Evolutionary conservation across 2,113 vertebrate genomes (phyloP).

Genomic region (Oplegnathus fasciatus): DNA sequence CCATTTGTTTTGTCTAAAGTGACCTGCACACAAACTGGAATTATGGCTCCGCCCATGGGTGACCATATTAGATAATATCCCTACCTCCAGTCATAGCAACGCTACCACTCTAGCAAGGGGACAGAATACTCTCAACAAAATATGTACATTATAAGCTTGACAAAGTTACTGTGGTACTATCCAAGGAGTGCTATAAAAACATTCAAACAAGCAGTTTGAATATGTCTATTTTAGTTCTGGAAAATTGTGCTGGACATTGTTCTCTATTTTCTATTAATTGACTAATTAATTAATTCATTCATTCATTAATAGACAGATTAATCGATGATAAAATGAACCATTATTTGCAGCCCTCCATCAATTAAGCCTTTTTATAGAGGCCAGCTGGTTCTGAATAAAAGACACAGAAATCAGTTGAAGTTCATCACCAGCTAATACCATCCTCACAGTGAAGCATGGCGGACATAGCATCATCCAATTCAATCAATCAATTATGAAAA

Average conservation of each 20-base stretch:
- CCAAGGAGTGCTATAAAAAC: background rate
- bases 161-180: background rate
- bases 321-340: background rate
- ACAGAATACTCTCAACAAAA: background rate
- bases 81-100: background rate
- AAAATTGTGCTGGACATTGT: background rate
- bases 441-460: background rate
- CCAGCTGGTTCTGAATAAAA: background rate
- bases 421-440: background rate
- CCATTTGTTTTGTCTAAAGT: conserved; percentile 2
- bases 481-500: too few relatives aligned
- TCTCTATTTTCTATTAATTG: background rate
- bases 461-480: background rate
- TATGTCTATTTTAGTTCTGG: background rate
- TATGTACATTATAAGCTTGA: background rate
- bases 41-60: conserved; percentile 1
- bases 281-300: too few relatives aligned
- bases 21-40: background rate
- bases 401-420: background rate
- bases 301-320: background rate
- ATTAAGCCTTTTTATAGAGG: background rate
- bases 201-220: background rate
- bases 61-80: background rate
- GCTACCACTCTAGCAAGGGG: too few relatives aligned
- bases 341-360: background rate